These are phyloP conservation scores for Halocynthia aurantium DNA, from an alignment of 23 tunicate genomes.

Conservation along the genomic window DNA sequence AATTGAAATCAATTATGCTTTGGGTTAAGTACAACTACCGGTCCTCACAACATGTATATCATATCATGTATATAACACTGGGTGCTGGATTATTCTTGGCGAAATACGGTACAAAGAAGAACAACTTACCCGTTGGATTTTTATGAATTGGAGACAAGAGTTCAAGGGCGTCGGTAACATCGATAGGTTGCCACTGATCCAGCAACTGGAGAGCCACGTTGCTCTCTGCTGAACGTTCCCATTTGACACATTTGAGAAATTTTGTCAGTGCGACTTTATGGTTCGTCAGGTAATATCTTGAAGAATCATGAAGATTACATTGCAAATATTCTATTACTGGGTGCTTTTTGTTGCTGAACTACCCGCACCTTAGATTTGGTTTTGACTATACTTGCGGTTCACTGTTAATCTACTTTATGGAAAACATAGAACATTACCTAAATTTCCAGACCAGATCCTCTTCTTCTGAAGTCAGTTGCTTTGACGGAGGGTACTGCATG, in stretches of 20 bases:
- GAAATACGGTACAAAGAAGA: not conserved
- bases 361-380: not conserved
- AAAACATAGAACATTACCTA: conserved; percentile 29
- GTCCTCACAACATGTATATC: not conserved
- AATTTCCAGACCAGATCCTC: conserved; percentile 85
- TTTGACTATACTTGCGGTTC: not conserved
- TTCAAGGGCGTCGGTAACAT: conserved; percentile 80
- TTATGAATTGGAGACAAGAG: conserved; percentile 59
- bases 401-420: not conserved
- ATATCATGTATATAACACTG: not conserved
- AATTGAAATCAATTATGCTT: not conserved
- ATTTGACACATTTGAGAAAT: conserved; percentile 84
- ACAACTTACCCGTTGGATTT: conserved; percentile 60
- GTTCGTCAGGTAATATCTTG: conserved; percentile 49
- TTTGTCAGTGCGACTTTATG: conserved; percentile 86
- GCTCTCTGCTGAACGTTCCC: conserved; percentile 82
- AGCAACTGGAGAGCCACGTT: conserved; percentile 65
- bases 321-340: too few relatives aligned
- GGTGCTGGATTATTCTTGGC: not conserved
- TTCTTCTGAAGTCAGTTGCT: conserved; percentile 75
- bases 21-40: not conserved
- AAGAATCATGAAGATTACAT: not conserved
- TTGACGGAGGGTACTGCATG: conserved; percentile 69
- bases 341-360: not conserved
- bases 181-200: conserved; percentile 89